phyloP scores from a whole-genome alignment of 2,113 vertebrate genomes.

The Corythaixoides concolor region DNA sequence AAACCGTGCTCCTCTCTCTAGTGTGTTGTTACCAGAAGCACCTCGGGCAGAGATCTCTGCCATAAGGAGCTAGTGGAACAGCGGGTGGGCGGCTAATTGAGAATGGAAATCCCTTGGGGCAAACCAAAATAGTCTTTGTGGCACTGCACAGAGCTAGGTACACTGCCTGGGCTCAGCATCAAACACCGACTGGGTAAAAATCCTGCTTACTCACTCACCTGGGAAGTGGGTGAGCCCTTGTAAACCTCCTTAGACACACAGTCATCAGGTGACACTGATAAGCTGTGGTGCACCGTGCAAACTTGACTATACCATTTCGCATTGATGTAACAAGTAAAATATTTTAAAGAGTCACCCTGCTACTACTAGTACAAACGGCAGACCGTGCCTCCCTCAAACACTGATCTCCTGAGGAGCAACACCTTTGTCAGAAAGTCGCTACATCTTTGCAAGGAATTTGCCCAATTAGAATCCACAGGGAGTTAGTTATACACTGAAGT shows the following conservation, averaged over 20 bases:
- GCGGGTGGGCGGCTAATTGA: not conserved
- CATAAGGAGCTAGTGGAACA: constrained; percentile 1
- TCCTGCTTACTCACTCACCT: not conserved
- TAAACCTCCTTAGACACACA: not conserved
- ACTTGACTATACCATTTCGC: not conserved
- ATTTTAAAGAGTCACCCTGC: not conserved
- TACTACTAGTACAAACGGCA: not conserved
- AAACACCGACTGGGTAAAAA: not conserved
- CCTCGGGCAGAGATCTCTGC: not conserved
- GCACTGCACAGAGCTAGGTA: not conserved
- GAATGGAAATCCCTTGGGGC: not conserved
- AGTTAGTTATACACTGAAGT: not conserved
- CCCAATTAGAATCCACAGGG: not conserved
- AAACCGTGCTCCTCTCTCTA: not conserved
- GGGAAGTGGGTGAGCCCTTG: not conserved
- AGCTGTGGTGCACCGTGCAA: not conserved
- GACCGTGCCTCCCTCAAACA: not conserved
- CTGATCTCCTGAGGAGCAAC: not conserved
- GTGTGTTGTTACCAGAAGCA: constrained; percentile 18
- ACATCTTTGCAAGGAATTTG: not conserved
- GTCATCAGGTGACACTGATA: not conserved
- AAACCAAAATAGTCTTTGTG: not conserved
- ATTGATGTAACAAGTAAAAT: not conserved
- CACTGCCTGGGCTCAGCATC: not conserved
- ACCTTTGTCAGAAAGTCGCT: not conserved